Conservation (phyloP, 1,140 invertebrate species). For the Anoplophora glabripennis region DNA sequence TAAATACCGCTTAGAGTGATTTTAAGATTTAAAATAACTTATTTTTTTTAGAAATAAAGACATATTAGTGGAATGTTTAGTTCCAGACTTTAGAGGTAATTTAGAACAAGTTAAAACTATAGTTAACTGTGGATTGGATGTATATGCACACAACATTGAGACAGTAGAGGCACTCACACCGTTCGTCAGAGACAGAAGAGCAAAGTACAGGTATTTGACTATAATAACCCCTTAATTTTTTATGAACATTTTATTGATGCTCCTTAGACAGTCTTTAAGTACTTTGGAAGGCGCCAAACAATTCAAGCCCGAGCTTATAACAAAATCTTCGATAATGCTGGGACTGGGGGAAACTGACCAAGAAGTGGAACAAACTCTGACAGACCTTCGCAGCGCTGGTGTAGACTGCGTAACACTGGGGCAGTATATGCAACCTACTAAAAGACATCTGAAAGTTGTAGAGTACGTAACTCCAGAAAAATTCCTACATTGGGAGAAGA, state of each 20-base stretch:
- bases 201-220: conserved; percentile 59
- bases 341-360: conserved; percentile 94
- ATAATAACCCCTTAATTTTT: conserved; percentile 4
- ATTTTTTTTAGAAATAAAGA: conserved; percentile 64
- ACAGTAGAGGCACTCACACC: conserved; percentile 87
- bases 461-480: conserved; percentile 97
- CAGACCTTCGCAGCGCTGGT: conserved; percentile 71
- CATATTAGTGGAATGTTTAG: conserved; percentile 94
- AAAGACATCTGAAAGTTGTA: conserved; percentile 90
- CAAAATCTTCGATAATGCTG: conserved; percentile 98
- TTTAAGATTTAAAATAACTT: background rate
- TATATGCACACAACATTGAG: conserved; percentile 97
- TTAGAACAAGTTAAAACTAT: conserved; percentile 72
- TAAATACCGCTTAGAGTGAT: background rate
- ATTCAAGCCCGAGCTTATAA: conserved; percentile 78
- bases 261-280: conserved; percentile 74
- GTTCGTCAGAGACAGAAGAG: conserved; percentile 87
- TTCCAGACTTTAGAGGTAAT: conserved; percentile 93
- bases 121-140: conserved; percentile 81
- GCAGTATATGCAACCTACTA: conserved; percentile 99
- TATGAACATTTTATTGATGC: conserved; percentile 16
- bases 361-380: conserved; percentile 83
- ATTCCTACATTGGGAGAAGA: conserved; percentile 86
- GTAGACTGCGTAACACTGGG: conserved; percentile 97
- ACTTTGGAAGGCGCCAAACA: conserved; percentile 82